Conservation (phyloP, 2,113 vertebrate genomes). For the Sebastes schlegelii region DNA sequence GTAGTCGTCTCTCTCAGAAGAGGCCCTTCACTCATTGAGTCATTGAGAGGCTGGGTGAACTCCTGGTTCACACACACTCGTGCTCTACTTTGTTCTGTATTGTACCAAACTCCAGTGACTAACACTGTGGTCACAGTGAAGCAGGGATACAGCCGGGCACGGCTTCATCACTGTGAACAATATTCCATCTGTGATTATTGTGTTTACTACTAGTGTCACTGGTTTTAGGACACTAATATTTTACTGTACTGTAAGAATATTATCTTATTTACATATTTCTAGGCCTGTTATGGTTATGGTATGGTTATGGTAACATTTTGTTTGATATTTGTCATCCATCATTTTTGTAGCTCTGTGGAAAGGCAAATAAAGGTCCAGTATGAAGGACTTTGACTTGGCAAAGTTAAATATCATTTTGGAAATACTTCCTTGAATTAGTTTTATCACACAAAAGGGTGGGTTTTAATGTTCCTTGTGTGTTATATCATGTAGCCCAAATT, state of each 20-base stretch:
- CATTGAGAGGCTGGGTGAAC: constrained; percentile 36
- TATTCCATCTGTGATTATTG: not conserved
- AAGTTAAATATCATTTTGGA: not conserved
- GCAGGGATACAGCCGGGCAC: not conserved
- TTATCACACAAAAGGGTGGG: not conserved
- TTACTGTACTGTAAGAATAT: not conserved
- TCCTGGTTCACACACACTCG: constrained; percentile 21
- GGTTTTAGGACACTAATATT: not conserved
- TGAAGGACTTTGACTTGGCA: not conserved
- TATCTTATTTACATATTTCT: not conserved
- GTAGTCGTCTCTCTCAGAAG: constrained; percentile 45
- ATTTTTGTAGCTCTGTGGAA: not conserved
- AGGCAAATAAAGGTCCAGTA: not conserved
- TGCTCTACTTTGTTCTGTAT: constrained; percentile 20
- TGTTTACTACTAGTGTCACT: not conserved
- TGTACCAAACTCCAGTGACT: constrained; percentile 48
- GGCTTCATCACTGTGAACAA: constrained; percentile 26
- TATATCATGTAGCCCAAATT: too few species aligned
- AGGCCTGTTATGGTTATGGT: too few species aligned
- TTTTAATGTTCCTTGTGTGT: not conserved
- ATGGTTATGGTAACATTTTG: too few species aligned
- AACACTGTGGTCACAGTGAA: constrained; percentile 20
- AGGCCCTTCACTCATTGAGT: constrained; percentile 62
- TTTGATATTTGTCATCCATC: not conserved
- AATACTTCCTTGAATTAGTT: not conserved